Evolutionary conservation across 2,113 vertebrate genomes (phyloP).

Genomic region (Setophaga petechia): DNA sequence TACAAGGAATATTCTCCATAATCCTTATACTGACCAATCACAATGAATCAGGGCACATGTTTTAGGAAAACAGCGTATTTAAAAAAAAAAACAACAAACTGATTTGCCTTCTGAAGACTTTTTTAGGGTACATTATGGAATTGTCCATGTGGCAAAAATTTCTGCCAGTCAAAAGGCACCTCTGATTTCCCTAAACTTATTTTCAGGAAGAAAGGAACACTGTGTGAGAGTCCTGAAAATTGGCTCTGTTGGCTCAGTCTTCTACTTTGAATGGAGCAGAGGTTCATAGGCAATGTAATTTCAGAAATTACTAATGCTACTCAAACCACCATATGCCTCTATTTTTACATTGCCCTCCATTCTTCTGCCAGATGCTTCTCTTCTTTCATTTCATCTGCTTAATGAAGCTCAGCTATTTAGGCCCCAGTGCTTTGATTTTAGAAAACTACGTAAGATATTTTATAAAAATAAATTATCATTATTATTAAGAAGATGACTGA

Average conservation of each 20-base stretch:
- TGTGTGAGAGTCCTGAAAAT: not conserved
- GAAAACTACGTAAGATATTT: slow-evolving; percentile 17
- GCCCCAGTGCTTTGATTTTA: slow-evolving; percentile 9
- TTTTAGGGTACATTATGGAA: not conserved
- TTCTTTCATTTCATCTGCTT: slow-evolving; percentile 18
- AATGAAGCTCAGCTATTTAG: slow-evolving; percentile 18
- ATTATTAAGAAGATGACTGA: not conserved
- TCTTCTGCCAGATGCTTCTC: slow-evolving; percentile 52
- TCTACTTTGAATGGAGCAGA: not conserved
- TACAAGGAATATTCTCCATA: not conserved
- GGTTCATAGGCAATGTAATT: slow-evolving; percentile 3
- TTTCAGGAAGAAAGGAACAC: slow-evolving; percentile 34
- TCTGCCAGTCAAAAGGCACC: not conserved
- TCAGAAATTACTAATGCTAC: slow-evolving; percentile 46
- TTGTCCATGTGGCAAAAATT: not conserved
- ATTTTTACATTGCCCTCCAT: slow-evolving; percentile 31
- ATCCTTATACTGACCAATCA: rapidly evolving
- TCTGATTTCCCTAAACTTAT: not conserved
- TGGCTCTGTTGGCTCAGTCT: not conserved
- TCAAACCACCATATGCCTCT: slow-evolving; percentile 1
- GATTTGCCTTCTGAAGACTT: not conserved
- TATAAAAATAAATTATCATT: not conserved
- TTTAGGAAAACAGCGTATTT: not conserved
- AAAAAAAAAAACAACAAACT: not conserved
- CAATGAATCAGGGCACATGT: not conserved